phyloP scores from a whole-genome alignment of 2,888 invertebrate genomes.

The Keiferia lycopersicella region DNA sequence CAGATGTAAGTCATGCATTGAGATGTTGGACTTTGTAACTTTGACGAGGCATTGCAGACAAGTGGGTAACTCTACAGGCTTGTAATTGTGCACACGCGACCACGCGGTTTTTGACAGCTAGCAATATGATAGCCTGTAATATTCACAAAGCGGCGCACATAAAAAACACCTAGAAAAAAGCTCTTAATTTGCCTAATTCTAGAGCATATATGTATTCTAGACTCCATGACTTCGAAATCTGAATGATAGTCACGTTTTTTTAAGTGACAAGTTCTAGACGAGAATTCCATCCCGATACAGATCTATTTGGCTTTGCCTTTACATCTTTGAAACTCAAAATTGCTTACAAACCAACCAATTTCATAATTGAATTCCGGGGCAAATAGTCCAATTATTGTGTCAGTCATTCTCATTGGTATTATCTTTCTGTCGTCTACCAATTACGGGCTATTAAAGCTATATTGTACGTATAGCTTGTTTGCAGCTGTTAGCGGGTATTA shows the following conservation, averaged over 20 bases:
- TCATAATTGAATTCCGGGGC: slow-evolving; percentile 28
- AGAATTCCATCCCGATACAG: neutral
- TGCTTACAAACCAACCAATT: slow-evolving; percentile 15
- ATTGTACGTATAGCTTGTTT: slow-evolving; percentile 64
- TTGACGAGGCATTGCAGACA: neutral
- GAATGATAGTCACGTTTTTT: no score
- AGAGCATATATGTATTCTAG: no score
- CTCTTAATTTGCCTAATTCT: no score
- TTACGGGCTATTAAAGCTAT: slow-evolving; percentile 69
- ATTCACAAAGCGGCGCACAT: no score
- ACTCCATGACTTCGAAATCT: no score
- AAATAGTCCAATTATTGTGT: slow-evolving; percentile 42
- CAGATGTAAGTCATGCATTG: slow-evolving; percentile 4
- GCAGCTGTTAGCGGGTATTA: slow-evolving; percentile 56
- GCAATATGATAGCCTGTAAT: no score
- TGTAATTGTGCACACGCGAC: no score
- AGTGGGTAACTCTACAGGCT: neutral
- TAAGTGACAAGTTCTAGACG: neutral
- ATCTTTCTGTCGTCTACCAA: slow-evolving; percentile 54
- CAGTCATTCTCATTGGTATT: slow-evolving; percentile 46
- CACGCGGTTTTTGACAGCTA: no score
- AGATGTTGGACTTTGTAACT: neutral
- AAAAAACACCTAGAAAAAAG: neutral
- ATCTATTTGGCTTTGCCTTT: neutral
- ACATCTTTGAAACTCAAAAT: neutral